Evolutionary conservation across 1,140 invertebrate species (phyloP).

Genomic region (Brachionus paranguensis): DNA sequence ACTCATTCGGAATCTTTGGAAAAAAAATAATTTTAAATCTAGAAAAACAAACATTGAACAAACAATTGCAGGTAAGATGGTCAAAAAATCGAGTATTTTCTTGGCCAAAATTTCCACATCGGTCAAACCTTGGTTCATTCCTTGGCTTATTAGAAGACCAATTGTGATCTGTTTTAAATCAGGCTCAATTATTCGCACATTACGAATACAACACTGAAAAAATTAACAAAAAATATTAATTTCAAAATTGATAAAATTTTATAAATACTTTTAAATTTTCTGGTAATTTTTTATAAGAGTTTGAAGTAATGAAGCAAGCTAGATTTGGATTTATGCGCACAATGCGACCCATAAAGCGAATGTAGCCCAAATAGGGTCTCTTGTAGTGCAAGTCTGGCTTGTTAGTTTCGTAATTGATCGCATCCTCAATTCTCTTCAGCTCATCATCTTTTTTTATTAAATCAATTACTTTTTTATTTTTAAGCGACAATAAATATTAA

Average conservation of each 20-base stretch:
- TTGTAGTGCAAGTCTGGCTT: slow-evolving; percentile 46
- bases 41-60: background rate
- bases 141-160: background rate
- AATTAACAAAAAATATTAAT: background rate
- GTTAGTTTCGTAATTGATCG: slow-evolving; percentile 5
- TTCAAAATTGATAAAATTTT: background rate
- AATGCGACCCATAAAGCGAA: slow-evolving; percentile 53
- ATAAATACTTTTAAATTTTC: slow-evolving; percentile 15
- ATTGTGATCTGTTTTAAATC: background rate
- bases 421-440: slow-evolving; percentile 16
- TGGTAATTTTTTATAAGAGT: slow-evolving; percentile 42
- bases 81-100: slow-evolving; percentile 17
- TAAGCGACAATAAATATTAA: background rate
- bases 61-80: background rate
- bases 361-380: slow-evolving; percentile 47
- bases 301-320: slow-evolving; percentile 54
- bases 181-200: background rate
- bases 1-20: background rate
- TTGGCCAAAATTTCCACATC: background rate
- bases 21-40: background rate
- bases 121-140: background rate
- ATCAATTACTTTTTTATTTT: background rate
- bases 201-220: background rate
- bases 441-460: slow-evolving; percentile 24
- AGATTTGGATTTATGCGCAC: slow-evolving; percentile 50